Conservation (phyloP, 2,797 vertebrate species). For the Lemur catta region DNA sequence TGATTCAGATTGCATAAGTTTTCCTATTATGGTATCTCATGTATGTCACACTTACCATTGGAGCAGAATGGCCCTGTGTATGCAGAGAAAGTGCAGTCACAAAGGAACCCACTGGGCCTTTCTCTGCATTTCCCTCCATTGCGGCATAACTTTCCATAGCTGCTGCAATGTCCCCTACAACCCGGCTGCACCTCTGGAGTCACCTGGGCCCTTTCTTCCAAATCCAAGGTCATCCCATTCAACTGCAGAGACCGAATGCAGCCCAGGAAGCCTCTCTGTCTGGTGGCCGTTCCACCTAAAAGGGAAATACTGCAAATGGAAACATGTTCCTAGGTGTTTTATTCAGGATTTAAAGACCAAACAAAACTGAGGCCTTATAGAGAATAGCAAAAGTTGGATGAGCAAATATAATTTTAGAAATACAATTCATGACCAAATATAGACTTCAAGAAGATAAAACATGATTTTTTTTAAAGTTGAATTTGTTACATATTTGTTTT, state of each 20-base stretch:
- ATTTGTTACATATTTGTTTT: neutral
- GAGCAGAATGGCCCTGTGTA: slow-evolving; percentile 92
- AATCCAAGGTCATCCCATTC: slow-evolving; percentile 91
- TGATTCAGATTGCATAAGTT: rapidly evolving
- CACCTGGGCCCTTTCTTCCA: slow-evolving; percentile 92
- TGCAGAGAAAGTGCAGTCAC: slow-evolving; percentile 90
- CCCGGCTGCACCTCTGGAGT: slow-evolving; percentile 94
- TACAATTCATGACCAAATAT: neutral
- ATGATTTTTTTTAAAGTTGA: neutral
- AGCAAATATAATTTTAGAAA: neutral
- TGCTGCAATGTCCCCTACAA: slow-evolving; percentile 94
- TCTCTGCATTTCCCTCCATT: slow-evolving; percentile 91
- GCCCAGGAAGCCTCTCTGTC: slow-evolving; percentile 94
- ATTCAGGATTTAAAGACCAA: neutral
- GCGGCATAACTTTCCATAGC: slow-evolving; percentile 91
- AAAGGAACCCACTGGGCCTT: slow-evolving; percentile 89
- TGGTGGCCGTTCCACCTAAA: slow-evolving; percentile 93
- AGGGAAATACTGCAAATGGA: slow-evolving; percentile 65
- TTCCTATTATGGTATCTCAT: rapidly evolving
- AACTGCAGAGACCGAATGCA: slow-evolving; percentile 93
- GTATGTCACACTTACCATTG: slow-evolving; percentile 83
- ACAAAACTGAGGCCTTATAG: neutral
- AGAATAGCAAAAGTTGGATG: neutral
- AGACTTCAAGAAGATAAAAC: neutral
- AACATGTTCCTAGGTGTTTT: neutral